Base-by-base conservation (phyloP, 2,888 invertebrate genomes). In the Cataglyphis cursor region DNA sequence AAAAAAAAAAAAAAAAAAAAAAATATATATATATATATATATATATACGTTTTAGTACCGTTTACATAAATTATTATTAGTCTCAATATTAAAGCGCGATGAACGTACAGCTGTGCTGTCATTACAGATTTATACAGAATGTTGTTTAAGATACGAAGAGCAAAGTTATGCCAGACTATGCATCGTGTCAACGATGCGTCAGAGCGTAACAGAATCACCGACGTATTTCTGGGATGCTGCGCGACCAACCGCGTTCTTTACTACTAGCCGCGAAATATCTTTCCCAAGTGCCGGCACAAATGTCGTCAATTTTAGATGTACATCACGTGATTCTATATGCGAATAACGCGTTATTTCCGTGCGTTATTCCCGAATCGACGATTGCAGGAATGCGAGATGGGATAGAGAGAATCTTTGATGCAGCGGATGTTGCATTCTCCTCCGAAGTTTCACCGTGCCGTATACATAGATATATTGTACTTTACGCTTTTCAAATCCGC, bases 401-500 rank as follows among this genome's bases (percentile, higher is more conserved):
- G 24, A 61, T 65, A n/a, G 57, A 38, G 12, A 35, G 57, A 61
- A 64, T 64, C 35, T 51, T 28, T 62, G 28, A n/a, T 41, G 54
- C 35, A 21, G 61, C 21, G 62, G 64, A 35, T 38, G 24, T 38
- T 57, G 31, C 66, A 18, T 48, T 74, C 57, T 65, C 54, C 57
- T 8, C 15, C 61, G 15, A 66, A 57, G 80, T 80, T 83, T 80
- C 80, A 66, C 73, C 78, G 35, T 28, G 21, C 31, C 70, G 62
- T 31, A 75, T 48, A 4, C 41, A 44, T 44, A 44, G 48, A 28
- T 28, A 28, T 28, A 66, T 61, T 75, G 73, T 75, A 65, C 65
- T 35, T 66, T 66, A 81, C 64, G 83, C 74, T 81, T 86, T 41
- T 83, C 78, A 87, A 75, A 62, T 86, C 64, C 44, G 82, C 72